A percentile compares a stretch with the other conserved stretches of the same genome.
Evolutionary conservation across 2,113 vertebrate genomes (phyloP).

Genomic region (Lonchura striata): DNA sequence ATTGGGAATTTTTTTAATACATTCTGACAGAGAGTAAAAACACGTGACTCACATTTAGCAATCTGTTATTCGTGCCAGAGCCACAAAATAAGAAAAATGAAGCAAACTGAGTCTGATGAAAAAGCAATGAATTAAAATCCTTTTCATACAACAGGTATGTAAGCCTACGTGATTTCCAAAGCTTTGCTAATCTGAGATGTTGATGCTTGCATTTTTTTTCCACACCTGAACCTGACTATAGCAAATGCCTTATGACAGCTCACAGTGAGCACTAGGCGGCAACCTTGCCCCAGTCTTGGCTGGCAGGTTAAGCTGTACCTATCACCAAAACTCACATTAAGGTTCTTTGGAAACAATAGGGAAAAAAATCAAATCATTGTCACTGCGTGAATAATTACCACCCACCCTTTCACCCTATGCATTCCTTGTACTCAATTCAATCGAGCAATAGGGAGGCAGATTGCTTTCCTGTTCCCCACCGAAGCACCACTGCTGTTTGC

Average conservation of each 20-base stretch:
- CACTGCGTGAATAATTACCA: not conserved
- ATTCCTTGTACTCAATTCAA: not conserved
- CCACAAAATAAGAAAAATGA: not conserved
- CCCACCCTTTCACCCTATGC: not conserved
- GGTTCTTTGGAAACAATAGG: not conserved
- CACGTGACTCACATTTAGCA: not conserved
- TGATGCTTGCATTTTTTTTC: not conserved
- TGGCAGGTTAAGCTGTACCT: not conserved
- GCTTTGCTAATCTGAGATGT: not conserved
- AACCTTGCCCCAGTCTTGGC: not conserved
- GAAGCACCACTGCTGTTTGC: not conserved
- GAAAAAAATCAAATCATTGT: not conserved
- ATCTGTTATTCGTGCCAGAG: not conserved
- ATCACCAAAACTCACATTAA: not conserved
- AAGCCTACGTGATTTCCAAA: not conserved
- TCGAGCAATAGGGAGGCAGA: not conserved
- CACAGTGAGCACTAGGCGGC: not conserved
- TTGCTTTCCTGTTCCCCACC: not conserved
- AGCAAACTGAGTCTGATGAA: not conserved
- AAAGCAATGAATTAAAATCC: not conserved
- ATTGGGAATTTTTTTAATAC: not conserved
- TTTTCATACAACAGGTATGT: not conserved
- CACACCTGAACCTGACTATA: not conserved
- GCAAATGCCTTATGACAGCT: not conserved
- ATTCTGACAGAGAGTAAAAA: not conserved